These are phyloP conservation scores for Galagoides demidoff DNA, from an alignment of 2,797 vertebrate species.

Conservation along the genomic window DNA sequence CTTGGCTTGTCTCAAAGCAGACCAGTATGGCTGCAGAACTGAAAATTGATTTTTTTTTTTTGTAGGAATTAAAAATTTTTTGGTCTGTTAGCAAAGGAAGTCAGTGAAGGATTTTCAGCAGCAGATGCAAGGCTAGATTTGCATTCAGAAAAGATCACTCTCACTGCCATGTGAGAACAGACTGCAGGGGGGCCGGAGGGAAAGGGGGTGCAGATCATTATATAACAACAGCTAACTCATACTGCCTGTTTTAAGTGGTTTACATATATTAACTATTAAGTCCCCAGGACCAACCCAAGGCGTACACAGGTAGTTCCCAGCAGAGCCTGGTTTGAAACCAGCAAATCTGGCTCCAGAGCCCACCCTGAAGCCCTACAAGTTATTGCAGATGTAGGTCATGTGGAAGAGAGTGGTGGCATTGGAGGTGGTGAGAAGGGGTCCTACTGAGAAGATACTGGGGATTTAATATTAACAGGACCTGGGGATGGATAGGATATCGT, in stretches of 20 bases:
- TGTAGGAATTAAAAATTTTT: neutral
- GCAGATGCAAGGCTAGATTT: constrained; percentile 69
- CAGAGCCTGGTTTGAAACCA: neutral
- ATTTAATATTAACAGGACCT: neutral
- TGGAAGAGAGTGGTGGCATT: neutral
- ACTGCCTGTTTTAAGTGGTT: constrained; percentile 28
- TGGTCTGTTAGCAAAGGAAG: constrained; percentile 19
- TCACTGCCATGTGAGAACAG: constrained; percentile 63
- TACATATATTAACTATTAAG: neutral
- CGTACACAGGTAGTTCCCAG: neutral
- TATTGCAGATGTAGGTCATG: neutral
- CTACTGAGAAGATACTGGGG: neutral
- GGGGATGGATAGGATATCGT: neutral
- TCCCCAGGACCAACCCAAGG: neutral
- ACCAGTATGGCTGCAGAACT: neutral
- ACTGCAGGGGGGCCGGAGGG: constrained; percentile 57
- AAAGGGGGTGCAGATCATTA: constrained; percentile 60
- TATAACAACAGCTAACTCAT: constrained; percentile 48
- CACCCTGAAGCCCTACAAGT: neutral
- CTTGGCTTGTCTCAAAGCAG: neutral
- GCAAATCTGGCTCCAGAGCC: neutral
- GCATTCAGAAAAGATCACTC: constrained; percentile 69
- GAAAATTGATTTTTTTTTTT: neutral
- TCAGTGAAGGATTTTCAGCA: constrained; percentile 44
- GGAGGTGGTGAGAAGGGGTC: neutral